A percentile compares a stretch with the other conserved stretches of the same genome.
Evolutionary conservation across 2,113 vertebrate genomes (phyloP).

Genomic region (Synodontis membranacea): DNA sequence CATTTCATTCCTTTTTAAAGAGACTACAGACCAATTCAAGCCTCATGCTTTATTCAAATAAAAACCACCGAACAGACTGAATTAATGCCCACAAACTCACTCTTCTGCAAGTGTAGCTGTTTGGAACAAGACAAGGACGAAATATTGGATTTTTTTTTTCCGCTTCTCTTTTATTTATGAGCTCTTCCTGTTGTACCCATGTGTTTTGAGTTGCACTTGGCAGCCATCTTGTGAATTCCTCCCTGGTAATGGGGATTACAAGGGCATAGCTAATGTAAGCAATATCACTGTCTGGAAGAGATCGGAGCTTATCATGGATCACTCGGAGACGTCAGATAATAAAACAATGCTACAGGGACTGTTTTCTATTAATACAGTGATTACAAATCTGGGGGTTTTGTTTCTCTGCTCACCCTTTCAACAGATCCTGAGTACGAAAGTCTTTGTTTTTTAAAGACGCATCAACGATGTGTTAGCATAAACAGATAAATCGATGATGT

Average conservation of each 20-base stretch:
- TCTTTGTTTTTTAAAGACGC: neutral
- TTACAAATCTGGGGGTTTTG: slow-evolving; percentile 26
- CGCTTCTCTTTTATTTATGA: slow-evolving; percentile 54
- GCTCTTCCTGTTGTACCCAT: slow-evolving; percentile 57
- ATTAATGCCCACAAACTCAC: slow-evolving; percentile 26
- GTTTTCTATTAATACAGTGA: slow-evolving; percentile 28
- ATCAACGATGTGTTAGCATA: neutral
- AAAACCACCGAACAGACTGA: slow-evolving; percentile 42
- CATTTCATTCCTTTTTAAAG: slow-evolving; percentile 40
- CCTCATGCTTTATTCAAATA: slow-evolving; percentile 48
- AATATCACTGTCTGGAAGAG: slow-evolving; percentile 51
- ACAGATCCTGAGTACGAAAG: neutral
- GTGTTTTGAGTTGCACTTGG: slow-evolving; percentile 64
- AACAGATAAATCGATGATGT: neutral
- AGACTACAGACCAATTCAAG: slow-evolving; percentile 39
- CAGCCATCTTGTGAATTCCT: slow-evolving; percentile 57
- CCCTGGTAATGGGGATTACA: slow-evolving; percentile 57
- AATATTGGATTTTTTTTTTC: slow-evolving; percentile 29
- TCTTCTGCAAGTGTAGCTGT: slow-evolving; percentile 38
- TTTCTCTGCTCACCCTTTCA: neutral
- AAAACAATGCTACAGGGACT: slow-evolving; percentile 22
- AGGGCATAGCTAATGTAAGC: slow-evolving; percentile 58
- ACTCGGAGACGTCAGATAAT: slow-evolving; percentile 27
- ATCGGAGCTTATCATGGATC: slow-evolving; percentile 43
- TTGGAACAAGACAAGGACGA: slow-evolving; percentile 34